These are phyloP conservation scores for Plestiodon gilberti DNA, from an alignment of 2,113 vertebrate species.

Conservation along the genomic window DNA sequence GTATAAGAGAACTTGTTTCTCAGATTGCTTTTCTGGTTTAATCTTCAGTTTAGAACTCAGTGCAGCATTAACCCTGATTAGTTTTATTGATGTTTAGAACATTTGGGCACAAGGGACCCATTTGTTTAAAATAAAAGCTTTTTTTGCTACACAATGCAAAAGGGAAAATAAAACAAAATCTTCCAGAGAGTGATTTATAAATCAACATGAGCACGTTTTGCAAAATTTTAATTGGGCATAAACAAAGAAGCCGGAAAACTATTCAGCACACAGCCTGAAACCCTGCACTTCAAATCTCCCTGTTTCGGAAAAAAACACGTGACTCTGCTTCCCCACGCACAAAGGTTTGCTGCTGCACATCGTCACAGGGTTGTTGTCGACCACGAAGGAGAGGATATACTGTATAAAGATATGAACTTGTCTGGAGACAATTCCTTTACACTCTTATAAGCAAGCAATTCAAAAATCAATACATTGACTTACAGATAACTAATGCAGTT, in stretches of 20 bases:
- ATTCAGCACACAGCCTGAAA: neutral
- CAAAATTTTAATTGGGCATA: constrained; percentile 11
- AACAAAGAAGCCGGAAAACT: constrained; percentile 18
- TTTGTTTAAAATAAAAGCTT: neutral
- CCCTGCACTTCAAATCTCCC: constrained; percentile 24
- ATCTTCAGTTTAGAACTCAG: constrained; percentile 72
- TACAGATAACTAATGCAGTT: constrained; percentile 52
- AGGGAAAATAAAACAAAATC: neutral
- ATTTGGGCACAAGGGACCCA: constrained; percentile 21
- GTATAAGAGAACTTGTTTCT: constrained; percentile 62
- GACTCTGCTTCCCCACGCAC: neutral
- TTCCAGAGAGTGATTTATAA: neutral
- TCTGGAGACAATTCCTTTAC: constrained; percentile 19
- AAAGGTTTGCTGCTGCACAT: constrained; percentile 23
- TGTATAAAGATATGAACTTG: constrained; percentile 27
- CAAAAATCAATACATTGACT: constrained; percentile 50
- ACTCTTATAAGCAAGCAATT: constrained; percentile 52
- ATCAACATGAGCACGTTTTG: constrained; percentile 11
- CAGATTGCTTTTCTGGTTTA: constrained; percentile 69
- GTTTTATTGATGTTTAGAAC: constrained; percentile 66
- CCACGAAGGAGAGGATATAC: constrained; percentile 9
- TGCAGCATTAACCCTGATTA: constrained; percentile 67
- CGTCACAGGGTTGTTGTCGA: neutral
- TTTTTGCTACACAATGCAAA: neutral
- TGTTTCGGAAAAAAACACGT: neutral